Evolutionary conservation across 2,113 vertebrate species (phyloP).

Genomic region (Poeciliopsis prolifica): DNA sequence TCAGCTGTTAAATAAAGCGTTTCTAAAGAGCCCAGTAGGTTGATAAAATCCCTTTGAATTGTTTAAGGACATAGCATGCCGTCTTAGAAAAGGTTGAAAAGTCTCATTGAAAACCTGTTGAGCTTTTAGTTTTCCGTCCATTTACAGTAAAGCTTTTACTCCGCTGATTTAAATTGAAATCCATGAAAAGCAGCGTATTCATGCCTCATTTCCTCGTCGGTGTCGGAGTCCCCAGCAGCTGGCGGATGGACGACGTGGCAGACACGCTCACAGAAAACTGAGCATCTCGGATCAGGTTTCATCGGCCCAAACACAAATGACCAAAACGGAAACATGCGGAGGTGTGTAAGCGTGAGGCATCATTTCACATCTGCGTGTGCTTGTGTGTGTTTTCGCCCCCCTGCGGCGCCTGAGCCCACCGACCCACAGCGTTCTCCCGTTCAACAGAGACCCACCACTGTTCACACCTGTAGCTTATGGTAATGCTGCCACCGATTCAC

Average conservation of each 20-base stretch:
- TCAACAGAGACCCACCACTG: slow-evolving; percentile 55
- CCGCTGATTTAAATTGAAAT: neutral
- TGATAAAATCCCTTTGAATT: no score
- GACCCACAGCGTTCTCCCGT: slow-evolving; percentile 23
- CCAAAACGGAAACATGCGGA: neutral
- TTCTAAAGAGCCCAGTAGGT: no score
- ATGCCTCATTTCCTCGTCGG: neutral
- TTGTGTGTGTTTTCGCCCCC: slow-evolving; percentile 10
- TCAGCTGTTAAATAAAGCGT: no score
- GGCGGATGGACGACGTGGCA: neutral
- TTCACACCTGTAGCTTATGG: slow-evolving; percentile 58
- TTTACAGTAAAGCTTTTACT: neutral
- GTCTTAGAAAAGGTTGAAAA: no score
- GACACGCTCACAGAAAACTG: neutral
- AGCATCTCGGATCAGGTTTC: slow-evolving; percentile 11
- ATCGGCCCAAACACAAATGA: neutral
- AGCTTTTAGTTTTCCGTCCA: neutral
- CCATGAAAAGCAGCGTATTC: slow-evolving; percentile 1
- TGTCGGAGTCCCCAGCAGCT: neutral
- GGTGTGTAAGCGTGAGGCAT: neutral
- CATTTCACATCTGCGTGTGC: slow-evolving; percentile 1
- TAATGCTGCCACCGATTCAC: slow-evolving; percentile 42
- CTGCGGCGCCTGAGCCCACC: slow-evolving; percentile 34
- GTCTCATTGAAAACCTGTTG: neutral
- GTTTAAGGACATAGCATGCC: no score